Base-by-base conservation (phyloP, 2,888 invertebrate species). In the Sisyra nigra region DNA sequence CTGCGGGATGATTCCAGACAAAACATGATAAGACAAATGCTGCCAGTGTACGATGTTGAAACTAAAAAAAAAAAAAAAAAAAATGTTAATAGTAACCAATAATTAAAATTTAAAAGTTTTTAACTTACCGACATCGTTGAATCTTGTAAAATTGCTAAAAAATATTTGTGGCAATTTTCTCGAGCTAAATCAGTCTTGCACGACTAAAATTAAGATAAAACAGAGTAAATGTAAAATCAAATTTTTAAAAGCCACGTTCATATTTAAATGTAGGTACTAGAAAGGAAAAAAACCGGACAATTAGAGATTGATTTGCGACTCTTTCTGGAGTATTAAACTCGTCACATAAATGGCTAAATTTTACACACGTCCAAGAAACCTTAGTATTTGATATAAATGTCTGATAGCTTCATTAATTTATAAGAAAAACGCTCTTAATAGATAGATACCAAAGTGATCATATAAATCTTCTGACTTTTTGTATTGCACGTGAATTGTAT, bases 101-200 rank as follows among this genome's bases (percentile, higher is more conserved):
- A 33, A 13, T 9, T 14, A 33, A 3, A 33, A 33, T 30, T 10
- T 30, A 9, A 10, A 30, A 30, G 10, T 9, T 30, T 30, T 10
- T 8, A 30, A 72, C 76, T 74, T 63, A 86, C 86, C 49, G 82
- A 77, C 51, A 93, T 81, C 1, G 78, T 67, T 10, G 77, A 72
- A 58, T 98, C 97, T 58, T 89, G 85, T 11, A 98, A 73, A 38
- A 97, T 84, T 1, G 84, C 74, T 35, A 98, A 66, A 62, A 98
- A 98, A 63, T 96, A 96, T 59, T 88, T 91, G 63, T 94, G 91
- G 9, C 91, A 85, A 56, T 80, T 80, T 48, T 96, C 96, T 53
- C 93, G 81, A 14, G 96, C 91, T 53, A 97, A 67, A 62, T 97
- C 96, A 45, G 80, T 79, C 67, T 97, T 96, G 57, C 96, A 97